phyloP scores from a whole-genome alignment of 2,113 vertebrate species.

The Rhynchomys soricoides region DNA sequence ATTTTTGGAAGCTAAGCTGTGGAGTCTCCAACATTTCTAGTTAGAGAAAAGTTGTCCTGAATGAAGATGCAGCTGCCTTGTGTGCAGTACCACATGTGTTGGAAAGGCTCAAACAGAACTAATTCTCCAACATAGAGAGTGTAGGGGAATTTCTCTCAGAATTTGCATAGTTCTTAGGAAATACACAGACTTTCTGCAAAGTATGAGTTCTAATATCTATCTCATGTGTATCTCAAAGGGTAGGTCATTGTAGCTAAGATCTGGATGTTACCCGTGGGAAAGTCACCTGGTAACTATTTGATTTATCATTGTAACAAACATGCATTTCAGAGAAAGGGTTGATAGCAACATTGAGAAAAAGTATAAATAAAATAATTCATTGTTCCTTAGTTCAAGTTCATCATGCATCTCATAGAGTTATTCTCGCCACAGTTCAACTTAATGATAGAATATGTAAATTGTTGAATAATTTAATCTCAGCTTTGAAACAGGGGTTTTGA shows the following conservation, averaged over 20 bases:
- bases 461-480: conserved; percentile 49
- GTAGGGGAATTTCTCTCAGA: neutral
- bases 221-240: neutral
- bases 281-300: neutral
- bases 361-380: conserved; percentile 11
- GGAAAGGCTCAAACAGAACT: neutral
- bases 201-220: neutral
- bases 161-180: neutral
- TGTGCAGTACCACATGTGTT: too few species aligned
- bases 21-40: neutral
- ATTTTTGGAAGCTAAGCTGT: neutral
- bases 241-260: neutral
- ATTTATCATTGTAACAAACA: neutral
- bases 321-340: neutral
- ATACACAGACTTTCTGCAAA: neutral
- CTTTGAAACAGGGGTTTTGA: neutral
- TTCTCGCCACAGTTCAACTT: conserved; percentile 43
- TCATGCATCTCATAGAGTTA: neutral
- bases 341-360: neutral
- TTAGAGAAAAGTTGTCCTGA: neutral
- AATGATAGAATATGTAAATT: conserved; percentile 33
- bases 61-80: neutral
- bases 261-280: too few species aligned
- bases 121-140: neutral
- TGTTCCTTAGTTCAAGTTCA: neutral